These are phyloP conservation scores for Azemiops feae DNA, from an alignment of 2,113 vertebrate genomes.

Conservation along the genomic window DNA sequence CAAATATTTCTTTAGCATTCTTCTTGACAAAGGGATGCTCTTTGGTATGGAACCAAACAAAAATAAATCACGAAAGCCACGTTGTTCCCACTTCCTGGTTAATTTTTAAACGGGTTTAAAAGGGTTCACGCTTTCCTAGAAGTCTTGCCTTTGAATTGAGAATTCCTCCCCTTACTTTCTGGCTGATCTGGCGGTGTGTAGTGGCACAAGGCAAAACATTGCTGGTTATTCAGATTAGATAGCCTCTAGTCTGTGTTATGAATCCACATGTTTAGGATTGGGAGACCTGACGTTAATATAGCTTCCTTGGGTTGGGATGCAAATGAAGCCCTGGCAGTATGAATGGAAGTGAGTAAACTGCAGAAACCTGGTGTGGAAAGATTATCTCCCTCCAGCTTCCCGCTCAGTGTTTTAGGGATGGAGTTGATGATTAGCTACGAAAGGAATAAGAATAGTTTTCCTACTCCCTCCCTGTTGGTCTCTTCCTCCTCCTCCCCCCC, in stretches of 20 bases:
- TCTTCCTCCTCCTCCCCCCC: neutral
- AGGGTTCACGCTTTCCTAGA: neutral
- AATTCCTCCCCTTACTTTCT: neutral
- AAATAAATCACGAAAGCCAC: neutral
- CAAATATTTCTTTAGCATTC: constrained; percentile 2
- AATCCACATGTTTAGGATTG: neutral
- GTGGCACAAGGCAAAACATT: neutral
- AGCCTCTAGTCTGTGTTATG: neutral
- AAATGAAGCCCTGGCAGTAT: neutral
- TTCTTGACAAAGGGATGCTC: constrained; percentile 18
- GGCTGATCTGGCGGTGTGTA: neutral
- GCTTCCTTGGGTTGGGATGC: neutral
- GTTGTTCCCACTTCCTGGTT: neutral
- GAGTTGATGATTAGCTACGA: neutral
- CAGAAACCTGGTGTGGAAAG: neutral
- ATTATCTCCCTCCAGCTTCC: neutral
- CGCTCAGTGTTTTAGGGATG: constrained; percentile 2
- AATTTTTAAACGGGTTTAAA: constrained; percentile 21
- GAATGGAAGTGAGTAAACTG: neutral
- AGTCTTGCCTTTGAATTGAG: neutral
- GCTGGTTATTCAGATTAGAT: neutral
- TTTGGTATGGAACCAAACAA: neutral
- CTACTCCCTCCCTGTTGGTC: neutral
- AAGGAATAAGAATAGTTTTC: neutral
- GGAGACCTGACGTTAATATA: neutral